These are phyloP conservation scores for Penaeus chinensis DNA, from an alignment of 1,140 invertebrate genomes.

Conservation along the genomic window DNA sequence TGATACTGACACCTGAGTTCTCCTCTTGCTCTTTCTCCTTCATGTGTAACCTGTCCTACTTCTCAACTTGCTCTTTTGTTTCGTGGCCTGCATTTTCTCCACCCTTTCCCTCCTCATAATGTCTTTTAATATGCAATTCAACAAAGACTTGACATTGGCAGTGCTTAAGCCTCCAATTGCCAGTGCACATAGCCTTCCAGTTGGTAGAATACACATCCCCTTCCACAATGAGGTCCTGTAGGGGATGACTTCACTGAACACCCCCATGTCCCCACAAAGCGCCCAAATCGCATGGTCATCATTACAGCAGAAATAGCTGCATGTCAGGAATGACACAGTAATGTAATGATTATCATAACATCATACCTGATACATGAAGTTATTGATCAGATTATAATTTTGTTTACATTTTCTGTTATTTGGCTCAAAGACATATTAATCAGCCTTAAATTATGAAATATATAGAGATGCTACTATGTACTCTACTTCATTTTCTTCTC, in stretches of 20 bases:
- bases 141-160: too few relatives aligned
- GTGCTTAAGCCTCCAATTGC: too few relatives aligned
- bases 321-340: slow-evolving; percentile 47
- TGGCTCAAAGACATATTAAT: slow-evolving; percentile 1
- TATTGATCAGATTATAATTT: slow-evolving; percentile 2
- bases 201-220: too few relatives aligned
- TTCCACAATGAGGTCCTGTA: too few relatives aligned
- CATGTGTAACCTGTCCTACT: too few relatives aligned
- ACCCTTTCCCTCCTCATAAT: too few relatives aligned
- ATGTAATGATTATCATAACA: slow-evolving; percentile 41
- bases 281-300: slow-evolving; percentile 43
- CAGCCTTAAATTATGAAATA: slow-evolving; percentile 14
- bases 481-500: slow-evolving; percentile 4
- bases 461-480: slow-evolving; percentile 17
- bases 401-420: slow-evolving; percentile 16
- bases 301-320: slow-evolving; percentile 47
- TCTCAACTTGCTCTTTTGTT: too few relatives aligned
- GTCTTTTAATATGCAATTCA: too few relatives aligned
- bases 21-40: too few relatives aligned
- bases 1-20: too few relatives aligned
- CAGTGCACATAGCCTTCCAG: too few relatives aligned
- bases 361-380: slow-evolving; percentile 9
- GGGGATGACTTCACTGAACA: not conserved
- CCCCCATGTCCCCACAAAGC: slow-evolving; percentile 27
- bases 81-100: too few relatives aligned